Evolutionary conservation across 2,113 vertebrate genomes (phyloP).

Genomic region (Cebus imitator): DNA sequence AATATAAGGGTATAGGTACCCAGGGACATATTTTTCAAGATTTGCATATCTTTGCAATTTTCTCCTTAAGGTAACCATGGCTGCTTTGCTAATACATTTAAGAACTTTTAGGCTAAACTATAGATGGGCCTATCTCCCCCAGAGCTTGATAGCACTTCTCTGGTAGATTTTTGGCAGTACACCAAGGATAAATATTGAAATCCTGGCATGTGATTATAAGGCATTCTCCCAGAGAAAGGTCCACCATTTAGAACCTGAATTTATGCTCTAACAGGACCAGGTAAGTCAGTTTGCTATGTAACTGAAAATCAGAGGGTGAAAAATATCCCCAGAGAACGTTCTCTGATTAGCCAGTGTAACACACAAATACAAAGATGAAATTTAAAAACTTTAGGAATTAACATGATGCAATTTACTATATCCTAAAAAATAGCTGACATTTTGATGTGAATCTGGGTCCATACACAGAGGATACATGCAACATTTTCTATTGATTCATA

Average conservation of each 20-base stretch:
- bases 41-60: too few relatives aligned
- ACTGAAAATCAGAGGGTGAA: background rate
- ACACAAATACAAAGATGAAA: background rate
- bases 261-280: background rate
- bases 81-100: too few relatives aligned
- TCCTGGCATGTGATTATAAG: too few relatives aligned
- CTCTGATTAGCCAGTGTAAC: background rate
- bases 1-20: too few relatives aligned
- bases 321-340: background rate
- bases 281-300: background rate
- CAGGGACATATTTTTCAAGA: too few relatives aligned
- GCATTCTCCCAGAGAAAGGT: too few relatives aligned
- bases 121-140: too few relatives aligned
- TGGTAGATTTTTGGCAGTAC: too few relatives aligned
- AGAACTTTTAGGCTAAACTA: too few relatives aligned
- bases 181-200: too few relatives aligned
- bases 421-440: background rate
- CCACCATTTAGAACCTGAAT: background rate
- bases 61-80: too few relatives aligned
- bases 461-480: background rate
- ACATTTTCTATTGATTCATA: background rate
- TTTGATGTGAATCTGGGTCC: background rate
- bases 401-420: background rate
- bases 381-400: background rate
- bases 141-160: too few relatives aligned